Evolutionary conservation across 1,140 invertebrate genomes (phyloP).

Genomic region (Battus philenor): DNA sequence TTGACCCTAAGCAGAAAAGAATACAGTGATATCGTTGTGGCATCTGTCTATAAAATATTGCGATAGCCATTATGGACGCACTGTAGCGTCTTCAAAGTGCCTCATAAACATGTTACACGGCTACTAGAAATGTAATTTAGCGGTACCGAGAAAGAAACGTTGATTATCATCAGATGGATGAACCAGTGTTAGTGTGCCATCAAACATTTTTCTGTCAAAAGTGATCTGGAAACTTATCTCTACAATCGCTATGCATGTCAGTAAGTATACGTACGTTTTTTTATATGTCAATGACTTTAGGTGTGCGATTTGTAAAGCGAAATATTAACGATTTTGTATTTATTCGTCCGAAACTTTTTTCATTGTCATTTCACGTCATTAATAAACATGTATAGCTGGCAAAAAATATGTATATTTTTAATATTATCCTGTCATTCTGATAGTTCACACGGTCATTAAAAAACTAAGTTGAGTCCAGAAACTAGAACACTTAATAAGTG

Average conservation of each 20-base stretch:
- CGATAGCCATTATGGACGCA: constrained; percentile 66
- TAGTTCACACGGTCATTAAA: no score
- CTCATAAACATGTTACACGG: constrained; percentile 68
- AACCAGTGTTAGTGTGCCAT: constrained; percentile 46
- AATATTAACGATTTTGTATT: constrained; percentile 4
- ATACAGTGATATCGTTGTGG: constrained; percentile 56
- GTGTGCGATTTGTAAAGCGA: constrained; percentile 1
- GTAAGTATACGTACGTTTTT: constrained; percentile 31
- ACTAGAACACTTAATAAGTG: no score
- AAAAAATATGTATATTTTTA: not conserved
- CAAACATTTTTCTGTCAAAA: constrained; percentile 58
- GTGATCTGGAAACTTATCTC: constrained; percentile 57
- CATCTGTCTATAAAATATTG: constrained; percentile 67
- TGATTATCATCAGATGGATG: constrained; percentile 64
- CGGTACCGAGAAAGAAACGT: constrained; percentile 67
- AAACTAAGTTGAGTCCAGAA: no score
- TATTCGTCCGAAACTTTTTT: not conserved
- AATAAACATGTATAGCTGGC: not conserved
- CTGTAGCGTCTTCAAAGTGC: constrained; percentile 64
- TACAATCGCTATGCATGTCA: constrained; percentile 28
- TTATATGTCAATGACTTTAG: constrained; percentile 31
- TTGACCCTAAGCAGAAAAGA: constrained; percentile 58
- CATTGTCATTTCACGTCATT: not conserved
- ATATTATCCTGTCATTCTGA: no score
- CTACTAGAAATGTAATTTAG: constrained; percentile 73